Percentiles rank a stretch among this genome's conserved stretches.
Evolutionary conservation across 30 jellyfish, hydroid and myxozoan genomes (phyloP).

Genomic region (Chironex yamaguchii): DNA sequence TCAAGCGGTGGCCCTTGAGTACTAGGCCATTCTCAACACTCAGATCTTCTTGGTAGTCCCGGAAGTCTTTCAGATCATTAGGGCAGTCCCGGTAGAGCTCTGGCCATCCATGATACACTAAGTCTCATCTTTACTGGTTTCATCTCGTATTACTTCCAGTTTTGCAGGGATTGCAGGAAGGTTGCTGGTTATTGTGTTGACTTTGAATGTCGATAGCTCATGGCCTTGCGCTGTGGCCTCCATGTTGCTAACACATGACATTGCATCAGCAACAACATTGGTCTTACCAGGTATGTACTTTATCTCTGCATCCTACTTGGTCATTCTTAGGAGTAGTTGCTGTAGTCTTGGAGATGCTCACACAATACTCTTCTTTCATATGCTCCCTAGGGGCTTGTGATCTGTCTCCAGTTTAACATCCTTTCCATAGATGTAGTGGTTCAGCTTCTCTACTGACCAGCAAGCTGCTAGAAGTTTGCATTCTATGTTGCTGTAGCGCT

Average conservation of each 20-base stretch:
- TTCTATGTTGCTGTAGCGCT: constrained; percentile 1
- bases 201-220: too few relatives aligned
- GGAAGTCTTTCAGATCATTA: neutral
- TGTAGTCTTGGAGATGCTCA: neutral
- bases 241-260: too few relatives aligned
- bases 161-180: neutral
- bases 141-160: neutral
- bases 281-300: neutral
- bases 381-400: neutral
- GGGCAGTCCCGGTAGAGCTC: neutral
- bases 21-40: neutral
- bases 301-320: neutral
- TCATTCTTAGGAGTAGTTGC: neutral
- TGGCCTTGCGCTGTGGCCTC: too few relatives aligned
- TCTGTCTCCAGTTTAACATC: neutral
- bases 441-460: neutral
- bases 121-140: neutral
- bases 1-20: neutral
- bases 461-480: neutral
- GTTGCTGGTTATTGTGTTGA: neutral
- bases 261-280: neutral
- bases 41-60: neutral
- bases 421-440: neutral
- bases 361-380: neutral
- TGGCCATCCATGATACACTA: neutral